Conservation (phyloP, 2,888 invertebrate species). For the Dynastes tityus region DNA sequence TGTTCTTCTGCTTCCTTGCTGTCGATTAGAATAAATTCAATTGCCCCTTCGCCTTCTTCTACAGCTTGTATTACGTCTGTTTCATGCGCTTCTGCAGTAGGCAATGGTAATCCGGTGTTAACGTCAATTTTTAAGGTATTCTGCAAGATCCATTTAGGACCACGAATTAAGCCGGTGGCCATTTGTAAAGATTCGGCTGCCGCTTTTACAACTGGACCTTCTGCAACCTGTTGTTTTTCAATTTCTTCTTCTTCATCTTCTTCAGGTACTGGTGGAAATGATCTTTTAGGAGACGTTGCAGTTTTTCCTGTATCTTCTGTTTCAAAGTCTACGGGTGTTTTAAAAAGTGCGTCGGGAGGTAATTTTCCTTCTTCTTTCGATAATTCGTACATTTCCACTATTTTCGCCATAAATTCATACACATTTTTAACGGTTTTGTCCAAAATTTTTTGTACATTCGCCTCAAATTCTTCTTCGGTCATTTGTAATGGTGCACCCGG, state of each 20-base stretch:
- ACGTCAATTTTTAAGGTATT: slow-evolving; percentile 5
- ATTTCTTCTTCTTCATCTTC: slow-evolving; percentile 32
- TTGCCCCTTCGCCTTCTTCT: not conserved
- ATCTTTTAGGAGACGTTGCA: not conserved
- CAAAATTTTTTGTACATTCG: slow-evolving; percentile 48
- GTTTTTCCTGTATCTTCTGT: not conserved
- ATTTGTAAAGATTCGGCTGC: not conserved
- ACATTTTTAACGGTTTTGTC: slow-evolving; percentile 49
- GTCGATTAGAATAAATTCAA: slow-evolving; percentile 22
- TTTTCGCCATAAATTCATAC: slow-evolving; percentile 47
- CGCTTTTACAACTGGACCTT: not conserved
- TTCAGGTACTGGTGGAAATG: slow-evolving; percentile 22
- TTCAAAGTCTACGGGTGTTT: too few relatives aligned
- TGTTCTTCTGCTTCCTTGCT: slow-evolving; percentile 11
- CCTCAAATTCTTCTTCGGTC: slow-evolving; percentile 50
- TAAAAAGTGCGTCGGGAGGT: not conserved
- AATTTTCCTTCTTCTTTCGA: slow-evolving; percentile 36
- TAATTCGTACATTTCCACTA: slow-evolving; percentile 47
- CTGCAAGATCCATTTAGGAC: slow-evolving; percentile 33
- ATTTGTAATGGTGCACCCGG: slow-evolving; percentile 34
- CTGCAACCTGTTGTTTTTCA: not conserved
- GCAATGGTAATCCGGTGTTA: slow-evolving; percentile 26
- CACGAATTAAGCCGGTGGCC: slow-evolving; percentile 20
- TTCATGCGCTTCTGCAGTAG: not conserved
- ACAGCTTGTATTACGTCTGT: too few relatives aligned